A percentile compares a stretch with the other conserved stretches of the same genome.
These are phyloP conservation scores for Tupiocoris notatus DNA, from an alignment of 2,888 invertebrate genomes.

Conservation along the genomic window DNA sequence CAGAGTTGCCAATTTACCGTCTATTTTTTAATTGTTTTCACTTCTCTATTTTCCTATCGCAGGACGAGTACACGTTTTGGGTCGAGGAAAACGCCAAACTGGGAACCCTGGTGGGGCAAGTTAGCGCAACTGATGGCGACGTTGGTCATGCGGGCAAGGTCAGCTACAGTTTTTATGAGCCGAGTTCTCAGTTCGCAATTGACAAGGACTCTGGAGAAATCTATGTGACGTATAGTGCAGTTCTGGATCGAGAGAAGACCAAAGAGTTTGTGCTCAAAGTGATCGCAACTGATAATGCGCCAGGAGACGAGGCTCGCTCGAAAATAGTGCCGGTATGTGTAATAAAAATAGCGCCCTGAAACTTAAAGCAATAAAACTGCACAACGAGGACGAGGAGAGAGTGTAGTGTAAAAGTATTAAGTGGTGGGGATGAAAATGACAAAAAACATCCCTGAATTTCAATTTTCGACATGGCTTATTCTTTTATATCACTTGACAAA, in stretches of 20 bases:
- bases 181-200: slow-evolving; percentile 72
- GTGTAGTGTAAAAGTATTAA: too few relatives aligned
- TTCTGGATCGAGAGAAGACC: slow-evolving; percentile 74
- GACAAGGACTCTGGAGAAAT: slow-evolving; percentile 72
- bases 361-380: too few relatives aligned
- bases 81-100: slow-evolving; percentile 73
- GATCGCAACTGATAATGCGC: slow-evolving; percentile 77
- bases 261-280: slow-evolving; percentile 73
- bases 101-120: slow-evolving; percentile 70
- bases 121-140: slow-evolving; percentile 75
- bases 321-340: slow-evolving; percentile 36
- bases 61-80: slow-evolving; percentile 64
- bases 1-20: neutral
- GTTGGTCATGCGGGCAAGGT: slow-evolving; percentile 76
- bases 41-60: too few relatives aligned
- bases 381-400: too few relatives aligned
- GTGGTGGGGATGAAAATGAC: too few relatives aligned
- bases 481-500: too few relatives aligned
- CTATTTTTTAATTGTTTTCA: neutral
- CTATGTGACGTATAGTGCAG: slow-evolving; percentile 67
- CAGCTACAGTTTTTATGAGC: slow-evolving; percentile 74
- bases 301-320: slow-evolving; percentile 63
- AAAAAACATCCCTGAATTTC: too few relatives aligned
- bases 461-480: too few relatives aligned
- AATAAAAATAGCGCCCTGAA: too few relatives aligned